A percentile compares a stretch with the other conserved stretches of the same genome.
These are phyloP conservation scores for Camelus dromedarius DNA, from an alignment of 2,113 vertebrate genomes.

Conservation along the genomic window DNA sequence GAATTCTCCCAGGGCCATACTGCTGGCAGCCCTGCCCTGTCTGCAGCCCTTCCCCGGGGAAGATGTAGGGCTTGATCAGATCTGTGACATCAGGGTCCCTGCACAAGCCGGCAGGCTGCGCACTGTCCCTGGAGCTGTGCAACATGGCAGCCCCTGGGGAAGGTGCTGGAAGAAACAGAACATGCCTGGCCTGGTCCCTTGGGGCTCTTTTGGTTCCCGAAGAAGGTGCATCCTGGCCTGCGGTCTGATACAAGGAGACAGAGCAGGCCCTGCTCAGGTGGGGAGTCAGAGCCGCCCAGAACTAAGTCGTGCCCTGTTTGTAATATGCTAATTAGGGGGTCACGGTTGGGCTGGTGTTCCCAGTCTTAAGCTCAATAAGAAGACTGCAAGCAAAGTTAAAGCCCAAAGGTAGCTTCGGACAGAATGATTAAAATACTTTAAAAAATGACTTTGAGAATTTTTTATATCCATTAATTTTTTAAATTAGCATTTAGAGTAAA, in stretches of 20 bases:
- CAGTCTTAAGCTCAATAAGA: not conserved
- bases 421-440: not conserved
- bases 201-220: not conserved
- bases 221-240: not conserved
- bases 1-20: not conserved
- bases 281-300: not conserved
- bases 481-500: not conserved
- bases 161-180: rapidly evolving
- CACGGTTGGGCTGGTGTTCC: not conserved
- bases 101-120: not conserved
- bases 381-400: not conserved
- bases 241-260: rapidly evolving
- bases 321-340: no score
- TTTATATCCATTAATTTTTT: not conserved
- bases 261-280: not conserved
- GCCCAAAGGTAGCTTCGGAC: not conserved
- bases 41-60: rapidly evolving
- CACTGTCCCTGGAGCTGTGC: not conserved
- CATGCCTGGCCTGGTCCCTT: rapidly evolving
- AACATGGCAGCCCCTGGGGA: not conserved
- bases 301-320: not conserved
- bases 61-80: not conserved
- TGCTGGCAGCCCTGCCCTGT: not conserved
- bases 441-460: not conserved
- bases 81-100: rapidly evolving